Conservation (phyloP, 2,797 vertebrate genomes). For the Clarias laeviceps region DNA sequence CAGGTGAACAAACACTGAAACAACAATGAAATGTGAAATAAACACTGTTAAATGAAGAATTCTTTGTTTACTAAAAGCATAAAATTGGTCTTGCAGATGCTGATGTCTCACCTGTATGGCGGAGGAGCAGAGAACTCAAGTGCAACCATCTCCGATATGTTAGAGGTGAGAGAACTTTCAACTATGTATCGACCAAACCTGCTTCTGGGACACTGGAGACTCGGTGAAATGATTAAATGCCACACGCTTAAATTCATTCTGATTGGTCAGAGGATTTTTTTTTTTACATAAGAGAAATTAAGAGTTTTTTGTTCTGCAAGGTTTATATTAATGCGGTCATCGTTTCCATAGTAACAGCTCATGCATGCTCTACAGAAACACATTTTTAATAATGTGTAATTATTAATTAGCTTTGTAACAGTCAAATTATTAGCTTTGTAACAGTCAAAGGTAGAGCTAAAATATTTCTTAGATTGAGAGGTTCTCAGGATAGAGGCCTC, state of each 20-base stretch:
- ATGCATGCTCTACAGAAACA: not conserved
- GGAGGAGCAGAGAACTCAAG: slow-evolving; percentile 84
- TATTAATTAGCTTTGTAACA: not conserved
- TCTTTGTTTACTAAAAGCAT: not conserved
- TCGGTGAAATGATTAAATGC: not conserved
- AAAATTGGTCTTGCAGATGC: slow-evolving; percentile 70
- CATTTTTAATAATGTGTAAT: not conserved
- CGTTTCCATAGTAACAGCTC: not conserved
- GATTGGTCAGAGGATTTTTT: not conserved
- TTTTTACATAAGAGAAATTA: too few relatives aligned
- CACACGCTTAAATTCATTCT: not conserved
- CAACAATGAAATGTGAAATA: not conserved
- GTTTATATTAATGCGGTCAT: not conserved
- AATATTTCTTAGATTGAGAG: not conserved
- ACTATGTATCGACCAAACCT: not conserved
- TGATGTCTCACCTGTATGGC: slow-evolving; percentile 94
- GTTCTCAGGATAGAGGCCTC: not conserved
- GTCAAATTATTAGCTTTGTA: not conserved
- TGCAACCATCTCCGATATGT: slow-evolving; percentile 78
- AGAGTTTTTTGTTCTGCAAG: not conserved
- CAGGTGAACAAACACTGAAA: slow-evolving; percentile 72
- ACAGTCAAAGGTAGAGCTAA: not conserved
- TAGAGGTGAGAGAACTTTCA: slow-evolving; percentile 79
- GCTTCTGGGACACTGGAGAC: not conserved
- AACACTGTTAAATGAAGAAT: not conserved